Conservation (phyloP, 2,113 vertebrate genomes). For the Platichthys flesus region DNA sequence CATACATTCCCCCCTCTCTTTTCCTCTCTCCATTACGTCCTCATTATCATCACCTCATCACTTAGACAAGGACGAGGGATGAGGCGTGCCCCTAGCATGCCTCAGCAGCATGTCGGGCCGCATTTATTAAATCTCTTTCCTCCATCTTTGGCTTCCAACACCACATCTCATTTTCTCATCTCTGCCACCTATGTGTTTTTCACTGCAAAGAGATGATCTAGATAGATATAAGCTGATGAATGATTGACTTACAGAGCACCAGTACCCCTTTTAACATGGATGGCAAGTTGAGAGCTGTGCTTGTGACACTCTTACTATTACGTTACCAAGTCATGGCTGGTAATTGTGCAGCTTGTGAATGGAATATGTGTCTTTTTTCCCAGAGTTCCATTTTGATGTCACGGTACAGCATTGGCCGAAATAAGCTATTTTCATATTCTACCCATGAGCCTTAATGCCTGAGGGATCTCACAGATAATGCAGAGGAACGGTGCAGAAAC, state of each 20-base stretch:
- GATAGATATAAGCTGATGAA: conserved; percentile 18
- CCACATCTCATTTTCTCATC: conserved; percentile 35
- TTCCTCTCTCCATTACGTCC: conserved; percentile 32
- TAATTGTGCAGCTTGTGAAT: conserved; percentile 53
- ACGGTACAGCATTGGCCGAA: conserved; percentile 28
- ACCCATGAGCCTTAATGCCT: conserved; percentile 57
- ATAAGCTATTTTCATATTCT: conserved; percentile 67
- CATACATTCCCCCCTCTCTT: conserved; percentile 13
- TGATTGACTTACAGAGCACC: conserved; percentile 6
- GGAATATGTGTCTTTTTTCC: conserved; percentile 8
- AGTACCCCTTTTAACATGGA: conserved; percentile 23
- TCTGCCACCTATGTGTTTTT: conserved; percentile 30
- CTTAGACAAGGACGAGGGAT: conserved; percentile 45
- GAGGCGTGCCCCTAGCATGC: conserved; percentile 43
- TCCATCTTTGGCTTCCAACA: conserved; percentile 42
- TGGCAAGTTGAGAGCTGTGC: conserved; percentile 24
- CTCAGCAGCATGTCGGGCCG: conserved; percentile 36
- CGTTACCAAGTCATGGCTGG: conserved; percentile 18
- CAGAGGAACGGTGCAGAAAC: conserved; percentile 43
- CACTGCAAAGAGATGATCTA: conserved; percentile 29
- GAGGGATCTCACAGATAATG: conserved; percentile 65
- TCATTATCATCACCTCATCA: conserved; percentile 63
- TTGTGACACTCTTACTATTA: neutral
- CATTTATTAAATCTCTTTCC: conserved; percentile 55
- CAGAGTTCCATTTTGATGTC: conserved; percentile 37